These are phyloP conservation scores for Nothura maculosa DNA, from an alignment of 2,797 vertebrate species.

Conservation along the genomic window DNA sequence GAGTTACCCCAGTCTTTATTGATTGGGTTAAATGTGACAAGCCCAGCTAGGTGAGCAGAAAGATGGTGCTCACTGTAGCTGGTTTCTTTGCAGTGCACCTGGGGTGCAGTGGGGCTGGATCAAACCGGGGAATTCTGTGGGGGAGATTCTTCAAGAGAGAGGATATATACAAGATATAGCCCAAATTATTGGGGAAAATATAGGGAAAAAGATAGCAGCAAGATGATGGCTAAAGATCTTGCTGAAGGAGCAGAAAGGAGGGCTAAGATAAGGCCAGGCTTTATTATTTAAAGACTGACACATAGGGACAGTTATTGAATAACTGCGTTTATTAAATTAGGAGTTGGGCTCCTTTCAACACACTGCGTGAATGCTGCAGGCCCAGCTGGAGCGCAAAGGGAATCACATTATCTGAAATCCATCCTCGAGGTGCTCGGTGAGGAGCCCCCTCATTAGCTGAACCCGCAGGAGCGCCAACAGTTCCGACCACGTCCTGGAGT, in stretches of 20 bases:
- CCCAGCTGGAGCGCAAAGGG: not conserved
- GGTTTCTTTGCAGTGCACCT: not conserved
- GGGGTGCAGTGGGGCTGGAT: no score
- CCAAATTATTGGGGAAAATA: not conserved
- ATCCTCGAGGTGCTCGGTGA: not conserved
- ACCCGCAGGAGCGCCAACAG: not conserved
- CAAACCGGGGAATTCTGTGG: accelerated
- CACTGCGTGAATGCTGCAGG: not conserved
- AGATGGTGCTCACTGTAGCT: not conserved
- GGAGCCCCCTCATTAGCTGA: not conserved
- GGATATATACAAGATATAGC: not conserved
- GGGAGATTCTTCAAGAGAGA: not conserved
- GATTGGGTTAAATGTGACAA: not conserved
- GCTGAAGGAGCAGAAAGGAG: not conserved
- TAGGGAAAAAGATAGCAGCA: not conserved
- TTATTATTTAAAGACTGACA: not conserved
- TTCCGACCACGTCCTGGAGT: accelerated
- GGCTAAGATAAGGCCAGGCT: not conserved
- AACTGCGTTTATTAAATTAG: not conserved
- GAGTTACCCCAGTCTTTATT: not conserved
- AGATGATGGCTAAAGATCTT: not conserved
- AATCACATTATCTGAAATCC: slow-evolving; percentile 8
- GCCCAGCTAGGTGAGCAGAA: not conserved
- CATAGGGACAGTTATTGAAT: not conserved
- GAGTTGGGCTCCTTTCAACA: not conserved